These are phyloP conservation scores for Semnopithecus entellus DNA, from an alignment of 2,113 vertebrate species.

Conservation along the genomic window DNA sequence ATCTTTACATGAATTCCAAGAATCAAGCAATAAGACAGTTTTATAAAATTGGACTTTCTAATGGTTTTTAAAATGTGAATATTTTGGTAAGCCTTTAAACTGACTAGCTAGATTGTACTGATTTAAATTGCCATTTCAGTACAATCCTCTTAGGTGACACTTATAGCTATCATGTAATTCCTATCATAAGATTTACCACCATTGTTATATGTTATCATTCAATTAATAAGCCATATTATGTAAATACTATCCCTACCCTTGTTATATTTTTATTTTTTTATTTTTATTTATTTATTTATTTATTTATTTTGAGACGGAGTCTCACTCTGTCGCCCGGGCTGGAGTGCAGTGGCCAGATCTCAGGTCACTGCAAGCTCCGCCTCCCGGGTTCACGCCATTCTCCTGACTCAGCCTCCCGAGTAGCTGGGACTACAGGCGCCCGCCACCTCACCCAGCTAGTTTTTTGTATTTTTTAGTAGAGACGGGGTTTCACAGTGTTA, in stretches of 20 bases:
- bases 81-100: neutral
- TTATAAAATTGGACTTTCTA: neutral
- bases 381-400: too few species aligned
- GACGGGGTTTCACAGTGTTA: too few species aligned
- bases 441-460: too few species aligned
- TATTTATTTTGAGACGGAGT: too few species aligned
- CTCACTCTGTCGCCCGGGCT: too few species aligned
- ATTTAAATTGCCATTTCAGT: neutral
- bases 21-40: neutral
- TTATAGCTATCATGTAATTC: neutral
- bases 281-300: too few species aligned
- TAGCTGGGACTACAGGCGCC: too few species aligned
- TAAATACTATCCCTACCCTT: neutral
- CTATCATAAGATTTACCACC: neutral
- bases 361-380: too few species aligned
- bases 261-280: conserved; percentile 26
- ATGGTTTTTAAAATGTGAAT: neutral
- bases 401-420: too few species aligned
- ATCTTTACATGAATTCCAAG: neutral
- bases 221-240: neutral
- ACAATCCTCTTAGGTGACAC: neutral
- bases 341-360: too few species aligned
- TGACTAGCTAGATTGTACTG: neutral
- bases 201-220: neutral
- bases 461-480: too few species aligned